phyloP scores from a whole-genome alignment of 2,113 vertebrate genomes.

The Oplegnathus fasciatus region DNA sequence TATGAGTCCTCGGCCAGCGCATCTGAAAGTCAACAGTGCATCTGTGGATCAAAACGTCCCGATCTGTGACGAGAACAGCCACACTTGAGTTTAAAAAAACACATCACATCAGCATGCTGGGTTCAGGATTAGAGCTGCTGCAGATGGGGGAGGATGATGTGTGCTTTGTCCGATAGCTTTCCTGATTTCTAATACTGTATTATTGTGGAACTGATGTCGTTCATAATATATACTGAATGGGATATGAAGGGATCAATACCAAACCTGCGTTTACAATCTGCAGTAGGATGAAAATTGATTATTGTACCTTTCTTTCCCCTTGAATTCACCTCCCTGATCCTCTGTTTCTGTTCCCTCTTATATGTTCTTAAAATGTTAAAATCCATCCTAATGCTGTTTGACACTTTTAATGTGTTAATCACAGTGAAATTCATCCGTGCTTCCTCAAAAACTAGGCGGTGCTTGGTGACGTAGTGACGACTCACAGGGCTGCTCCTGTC shows the following conservation, averaged over 20 bases:
- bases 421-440: too few relatives aligned
- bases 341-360: background rate
- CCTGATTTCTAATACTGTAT: background rate
- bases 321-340: background rate
- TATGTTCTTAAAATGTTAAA: background rate
- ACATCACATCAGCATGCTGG: slow-evolving; percentile 3
- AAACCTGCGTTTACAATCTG: background rate
- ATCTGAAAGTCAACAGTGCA: slow-evolving; percentile 16
- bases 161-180: background rate
- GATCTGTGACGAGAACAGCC: slow-evolving; percentile 11
- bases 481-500: too few relatives aligned
- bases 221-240: background rate
- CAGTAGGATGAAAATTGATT: background rate
- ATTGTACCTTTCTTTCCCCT: background rate
- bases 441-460: too few relatives aligned
- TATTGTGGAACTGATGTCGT: background rate
- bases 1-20: background rate
- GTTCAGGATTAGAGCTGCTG: slow-evolving; percentile 50
- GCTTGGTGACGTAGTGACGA: too few relatives aligned
- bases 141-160: background rate
- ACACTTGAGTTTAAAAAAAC: slow-evolving; percentile 8
- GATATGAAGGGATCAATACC: background rate
- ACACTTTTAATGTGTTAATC: too few relatives aligned
- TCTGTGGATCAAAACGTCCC: slow-evolving; percentile 38
- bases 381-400: background rate